Conservation (phyloP, 2,888 invertebrate genomes). For the Netelia fuscicornis region DNA sequence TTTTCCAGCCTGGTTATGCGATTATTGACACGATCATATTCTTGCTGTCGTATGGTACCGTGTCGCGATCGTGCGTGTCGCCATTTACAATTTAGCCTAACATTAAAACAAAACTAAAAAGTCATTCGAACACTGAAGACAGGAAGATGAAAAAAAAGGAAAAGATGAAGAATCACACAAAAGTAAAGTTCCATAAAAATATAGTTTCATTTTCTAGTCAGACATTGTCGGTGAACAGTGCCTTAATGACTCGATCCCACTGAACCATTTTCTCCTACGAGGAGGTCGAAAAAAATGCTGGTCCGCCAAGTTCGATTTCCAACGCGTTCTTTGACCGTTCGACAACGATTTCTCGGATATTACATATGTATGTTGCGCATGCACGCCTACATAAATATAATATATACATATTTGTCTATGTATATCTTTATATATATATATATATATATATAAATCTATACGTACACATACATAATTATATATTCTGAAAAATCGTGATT, state of each 20-base stretch:
- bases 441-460: slow-evolving; percentile 61
- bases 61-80: slow-evolving; percentile 9
- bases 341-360: slow-evolving; percentile 17
- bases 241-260: slow-evolving; percentile 83
- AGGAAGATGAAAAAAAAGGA: slow-evolving; percentile 59
- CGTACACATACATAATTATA: slow-evolving; percentile 65
- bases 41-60: slow-evolving; percentile 5
- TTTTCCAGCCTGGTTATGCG: slow-evolving; percentile 22
- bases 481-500: slow-evolving; percentile 65
- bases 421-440: slow-evolving; percentile 6
- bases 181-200: slow-evolving; percentile 78
- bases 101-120: not conserved
- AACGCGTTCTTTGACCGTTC: slow-evolving; percentile 28
- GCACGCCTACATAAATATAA: not conserved
- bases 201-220: slow-evolving; percentile 85
- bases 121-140: slow-evolving; percentile 29
- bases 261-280: slow-evolving; percentile 72
- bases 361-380: slow-evolving; percentile 4
- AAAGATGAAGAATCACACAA: slow-evolving; percentile 68
- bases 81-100: slow-evolving; percentile 23
- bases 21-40: slow-evolving; percentile 42
- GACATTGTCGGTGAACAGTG: slow-evolving; percentile 85
- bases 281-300: slow-evolving; percentile 66
- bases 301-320: slow-evolving; percentile 66
- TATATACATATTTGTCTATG: slow-evolving; percentile 13